These are phyloP conservation scores for Crotalus viridis DNA, from an alignment of 2,113 vertebrate species.

Conservation along the genomic window DNA sequence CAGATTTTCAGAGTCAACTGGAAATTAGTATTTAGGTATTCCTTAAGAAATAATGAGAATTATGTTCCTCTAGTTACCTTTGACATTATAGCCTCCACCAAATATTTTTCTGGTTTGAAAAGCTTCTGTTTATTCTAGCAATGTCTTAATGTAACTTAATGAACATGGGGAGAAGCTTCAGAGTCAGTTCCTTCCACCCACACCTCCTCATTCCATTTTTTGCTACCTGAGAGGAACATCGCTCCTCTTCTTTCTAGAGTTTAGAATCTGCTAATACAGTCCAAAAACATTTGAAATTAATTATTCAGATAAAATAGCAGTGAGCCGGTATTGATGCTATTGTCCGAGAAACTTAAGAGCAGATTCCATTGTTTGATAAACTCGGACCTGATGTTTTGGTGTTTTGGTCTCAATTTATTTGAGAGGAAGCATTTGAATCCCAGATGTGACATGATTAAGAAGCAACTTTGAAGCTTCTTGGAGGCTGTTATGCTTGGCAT, in stretches of 20 bases:
- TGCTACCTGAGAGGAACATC: neutral
- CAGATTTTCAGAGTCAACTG: neutral
- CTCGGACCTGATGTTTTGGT: neutral
- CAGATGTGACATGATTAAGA: neutral
- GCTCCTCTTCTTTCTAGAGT: neutral
- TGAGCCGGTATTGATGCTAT: neutral
- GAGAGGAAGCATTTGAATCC: neutral
- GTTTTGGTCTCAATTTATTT: neutral
- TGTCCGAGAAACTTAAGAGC: neutral
- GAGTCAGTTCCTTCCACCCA: neutral
- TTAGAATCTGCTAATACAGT: neutral
- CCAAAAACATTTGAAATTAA: neutral
- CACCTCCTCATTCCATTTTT: neutral
- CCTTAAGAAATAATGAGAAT: neutral
- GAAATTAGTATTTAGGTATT: neutral
- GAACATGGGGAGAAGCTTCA: neutral
- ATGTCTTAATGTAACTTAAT: neutral
- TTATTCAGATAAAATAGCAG: neutral
- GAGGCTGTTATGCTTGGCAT: neutral
- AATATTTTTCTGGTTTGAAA: neutral
- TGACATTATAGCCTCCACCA: neutral
- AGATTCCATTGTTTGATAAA: neutral
- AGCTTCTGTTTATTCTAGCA: neutral
- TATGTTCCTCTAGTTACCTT: neutral
- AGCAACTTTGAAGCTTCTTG: neutral